Base-by-base conservation (phyloP, 92 coral and sea anemone species). In the Bergia sp. region DNA sequence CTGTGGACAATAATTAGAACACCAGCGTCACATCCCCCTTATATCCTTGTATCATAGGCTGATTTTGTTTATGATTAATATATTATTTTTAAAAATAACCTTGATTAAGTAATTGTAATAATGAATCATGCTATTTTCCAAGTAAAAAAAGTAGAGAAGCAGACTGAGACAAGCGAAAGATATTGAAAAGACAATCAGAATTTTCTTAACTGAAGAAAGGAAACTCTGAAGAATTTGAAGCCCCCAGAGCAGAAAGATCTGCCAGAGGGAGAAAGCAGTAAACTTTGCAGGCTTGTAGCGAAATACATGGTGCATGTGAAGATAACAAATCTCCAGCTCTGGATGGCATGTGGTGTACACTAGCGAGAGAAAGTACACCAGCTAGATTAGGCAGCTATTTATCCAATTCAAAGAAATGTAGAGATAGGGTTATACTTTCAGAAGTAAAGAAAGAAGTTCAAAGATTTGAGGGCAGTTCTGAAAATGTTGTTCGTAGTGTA, bases 271-370 rank as follows among this genome's bases (percentile, higher is more conserved):
- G 94, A 64, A 84, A 82, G 86, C 85, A 87, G 67, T 91, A 93
- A 82, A 93, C 96, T 36, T 42, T 91, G 21, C 81, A 91, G 49
- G 92, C 90, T 53, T 93, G 94, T 88, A 77, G 86, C 81, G 90
- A 87, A 84, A 57, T 93, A 72, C 94, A 91, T 89, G 94, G 94
- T 88, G 94, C 91, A 37, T 87, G 85, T 40, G 55, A 57, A 21
- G 66, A 86, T 42, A 74, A 89, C 61, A 77, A 55, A 77, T 73
- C 82, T 79, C 88, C 92, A 69, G 92, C 90, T 55, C 61, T 90
- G 57, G 93, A 82, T 86, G 92, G 91, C 47, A 86, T 91, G 86
- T 91, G 96, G 96, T 76, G 85, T 80, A 91, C 94, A 18, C 77
- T 91, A 43, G 64, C 91, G 61, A 93, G 89, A 82, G 92, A 90